Evolutionary conservation across 2,888 invertebrate species (phyloP).

Genomic region (Melanophora roralis): DNA sequence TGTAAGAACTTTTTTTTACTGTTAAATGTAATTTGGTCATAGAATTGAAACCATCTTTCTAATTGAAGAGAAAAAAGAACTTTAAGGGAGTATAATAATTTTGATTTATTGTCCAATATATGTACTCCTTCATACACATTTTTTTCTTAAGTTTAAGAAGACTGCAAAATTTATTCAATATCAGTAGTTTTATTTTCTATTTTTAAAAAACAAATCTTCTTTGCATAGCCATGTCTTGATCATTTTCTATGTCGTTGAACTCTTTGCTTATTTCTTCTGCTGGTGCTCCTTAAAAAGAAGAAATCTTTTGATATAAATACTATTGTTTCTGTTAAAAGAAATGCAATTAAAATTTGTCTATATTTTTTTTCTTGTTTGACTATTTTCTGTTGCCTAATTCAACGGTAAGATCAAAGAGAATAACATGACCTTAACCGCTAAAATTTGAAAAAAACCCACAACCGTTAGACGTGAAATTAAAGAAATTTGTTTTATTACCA

Average conservation of each 20-base stretch:
- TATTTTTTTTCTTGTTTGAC: neutral
- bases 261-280: too few species aligned
- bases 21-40: too few species aligned
- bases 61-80: too few species aligned
- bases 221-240: constrained; percentile 28
- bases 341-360: constrained; percentile 47
- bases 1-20: too few species aligned
- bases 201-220: too few species aligned
- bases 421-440: constrained; percentile 55
- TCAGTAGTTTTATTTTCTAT: too few species aligned
- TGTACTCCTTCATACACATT: too few species aligned
- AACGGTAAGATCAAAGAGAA: constrained; percentile 50
- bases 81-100: too few species aligned
- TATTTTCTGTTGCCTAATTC: constrained; percentile 8
- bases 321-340: constrained; percentile 18
- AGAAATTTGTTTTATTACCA: constrained; percentile 59
- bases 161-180: too few species aligned
- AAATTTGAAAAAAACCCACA: constrained; percentile 11
- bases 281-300: neutral
- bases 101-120: too few species aligned
- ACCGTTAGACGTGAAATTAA: constrained; percentile 57
- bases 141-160: too few species aligned
- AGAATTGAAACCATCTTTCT: too few species aligned
- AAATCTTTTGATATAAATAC: constrained; percentile 34
- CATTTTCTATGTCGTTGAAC: constrained; percentile 24